Evolutionary conservation across 1,140 invertebrate genomes (phyloP).

Genomic region (Pseudomyrmex sp.): DNA sequence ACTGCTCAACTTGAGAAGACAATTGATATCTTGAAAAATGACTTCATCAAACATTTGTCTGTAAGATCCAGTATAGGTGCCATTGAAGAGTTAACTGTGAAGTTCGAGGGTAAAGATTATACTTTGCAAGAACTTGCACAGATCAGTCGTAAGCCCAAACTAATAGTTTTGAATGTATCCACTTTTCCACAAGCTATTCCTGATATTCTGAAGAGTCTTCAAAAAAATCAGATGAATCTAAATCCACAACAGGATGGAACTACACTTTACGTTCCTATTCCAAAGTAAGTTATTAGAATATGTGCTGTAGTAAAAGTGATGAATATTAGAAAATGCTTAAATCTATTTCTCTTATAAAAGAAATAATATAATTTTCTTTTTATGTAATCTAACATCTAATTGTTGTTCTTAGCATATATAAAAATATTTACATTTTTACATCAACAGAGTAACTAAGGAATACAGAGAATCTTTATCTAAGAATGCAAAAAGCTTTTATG

Average conservation of each 20-base stretch:
- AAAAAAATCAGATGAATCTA: constrained; percentile 94
- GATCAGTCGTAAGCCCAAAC: constrained; percentile 94
- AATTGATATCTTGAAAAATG: constrained; percentile 90
- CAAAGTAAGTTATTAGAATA: constrained; percentile 88
- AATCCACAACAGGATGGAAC: constrained; percentile 98
- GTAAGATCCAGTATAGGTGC: constrained; percentile 90
- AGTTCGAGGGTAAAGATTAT: constrained; percentile 93
- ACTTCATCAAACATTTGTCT: constrained; percentile 92
- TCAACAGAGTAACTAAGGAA: constrained; percentile 93
- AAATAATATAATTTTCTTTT: too few relatives aligned
- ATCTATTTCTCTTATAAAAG: constrained; percentile 13
- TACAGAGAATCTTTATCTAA: constrained; percentile 94
- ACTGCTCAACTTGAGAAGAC: constrained; percentile 88
- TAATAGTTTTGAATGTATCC: constrained; percentile 92
- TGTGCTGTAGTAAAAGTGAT: constrained; percentile 22
- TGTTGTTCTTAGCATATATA: not conserved
- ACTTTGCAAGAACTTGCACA: constrained; percentile 95
- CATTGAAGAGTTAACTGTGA: constrained; percentile 91
- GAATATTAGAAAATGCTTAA: constrained; percentile 21
- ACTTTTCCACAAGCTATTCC: constrained; percentile 94
- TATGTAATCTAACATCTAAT: too few relatives aligned
- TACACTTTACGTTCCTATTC: constrained; percentile 93
- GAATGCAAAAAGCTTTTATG: constrained; percentile 93
- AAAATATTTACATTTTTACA: constrained; percentile 46
- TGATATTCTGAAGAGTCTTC: constrained; percentile 90